Evolutionary conservation across 2,113 vertebrate genomes (phyloP), one percentile per base, ranked within the genome.

Genomic region (Tychaedon coryphoeus): DNA sequence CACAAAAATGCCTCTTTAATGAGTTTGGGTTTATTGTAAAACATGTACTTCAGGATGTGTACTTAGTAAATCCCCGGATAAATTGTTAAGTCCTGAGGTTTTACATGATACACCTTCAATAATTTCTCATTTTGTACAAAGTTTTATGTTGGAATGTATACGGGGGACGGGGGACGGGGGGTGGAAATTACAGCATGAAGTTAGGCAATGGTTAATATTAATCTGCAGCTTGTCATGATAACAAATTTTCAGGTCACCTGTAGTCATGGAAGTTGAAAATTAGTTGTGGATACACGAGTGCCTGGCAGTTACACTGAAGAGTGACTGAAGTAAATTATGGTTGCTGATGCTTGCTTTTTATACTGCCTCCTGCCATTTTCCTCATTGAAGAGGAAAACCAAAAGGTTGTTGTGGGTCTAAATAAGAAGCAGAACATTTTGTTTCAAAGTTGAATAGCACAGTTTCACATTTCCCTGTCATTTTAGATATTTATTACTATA

Each of bases 41-140:
- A 69, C 6, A 53, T 11, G 12, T 24, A 13, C 47, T 62, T 71
- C 69, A 45, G 16, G 16, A 70, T 53, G 9, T 23, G 4, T 79
- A 57, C 67, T 70, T 64, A 58, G 5, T 65, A 88, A 83, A 83
- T 73, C 20, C 23, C 38, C 28, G 5, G 9, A 86, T 28, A 76
- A 82, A 54, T 17, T 33, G 18, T 19, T 61, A 29, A 60, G 23
- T 87, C 62, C 75, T 65, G 57, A 65, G 17, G 6, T 31, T 92
- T 92, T 80, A 20, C 15, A 29, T 23, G 10, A 10, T 62, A 25
- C 16, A 29, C 18, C 33, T 86, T 95, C 24, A 38, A 9, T 50
- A 93, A 48, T 90, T 88, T 45, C 64, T 92, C 11, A 42, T 19
- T 88, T 86, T 89, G 57, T 85, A 69, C 34, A 43, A 96, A 94